phyloP scores from a whole-genome alignment of 2,888 invertebrate genomes.

The Pristionchus exspectatus region DNA sequence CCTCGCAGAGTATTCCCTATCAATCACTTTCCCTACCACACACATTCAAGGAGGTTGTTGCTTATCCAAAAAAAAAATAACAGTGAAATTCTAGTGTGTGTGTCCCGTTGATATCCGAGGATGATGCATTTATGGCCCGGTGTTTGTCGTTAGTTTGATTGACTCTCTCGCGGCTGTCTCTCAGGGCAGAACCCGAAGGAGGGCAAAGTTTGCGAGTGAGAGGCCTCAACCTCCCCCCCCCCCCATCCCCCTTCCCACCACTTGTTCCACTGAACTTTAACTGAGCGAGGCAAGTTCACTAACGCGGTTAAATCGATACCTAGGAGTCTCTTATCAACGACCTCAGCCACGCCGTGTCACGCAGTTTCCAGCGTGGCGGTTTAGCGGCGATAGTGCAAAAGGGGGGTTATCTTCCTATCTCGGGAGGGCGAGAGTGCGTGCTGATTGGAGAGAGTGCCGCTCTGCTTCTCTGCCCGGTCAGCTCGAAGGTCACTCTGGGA shows the following conservation, averaged over 20 bases:
- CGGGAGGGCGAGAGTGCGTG: not conserved
- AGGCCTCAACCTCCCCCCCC: not conserved
- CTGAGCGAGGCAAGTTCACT: not conserved
- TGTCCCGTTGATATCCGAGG: not conserved
- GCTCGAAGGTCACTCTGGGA: slow-evolving; percentile 32
- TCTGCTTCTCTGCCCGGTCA: slow-evolving; percentile 2
- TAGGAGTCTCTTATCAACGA: not conserved
- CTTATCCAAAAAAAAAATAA: too few relatives aligned
- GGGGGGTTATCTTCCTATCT: not conserved
- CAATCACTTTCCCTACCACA: too few relatives aligned
- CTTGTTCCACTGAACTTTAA: not conserved
- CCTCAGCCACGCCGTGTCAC: not conserved
- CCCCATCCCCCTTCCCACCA: not conserved
- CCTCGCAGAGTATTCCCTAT: too few relatives aligned
- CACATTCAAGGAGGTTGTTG: too few relatives aligned
- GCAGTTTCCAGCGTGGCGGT: not conserved
- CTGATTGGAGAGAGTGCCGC: not conserved
- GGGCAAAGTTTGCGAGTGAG: slow-evolving; percentile 10
- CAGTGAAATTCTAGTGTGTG: not conserved
- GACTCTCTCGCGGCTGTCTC: not conserved
- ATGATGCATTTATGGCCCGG: not conserved
- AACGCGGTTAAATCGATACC: not conserved
- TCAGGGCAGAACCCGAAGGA: not conserved
- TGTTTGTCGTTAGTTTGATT: not conserved
- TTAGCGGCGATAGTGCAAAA: slow-evolving; percentile 5